Conservation (phyloP, 1,140 invertebrate genomes). For the Plectrocnemia conspersa region DNA sequence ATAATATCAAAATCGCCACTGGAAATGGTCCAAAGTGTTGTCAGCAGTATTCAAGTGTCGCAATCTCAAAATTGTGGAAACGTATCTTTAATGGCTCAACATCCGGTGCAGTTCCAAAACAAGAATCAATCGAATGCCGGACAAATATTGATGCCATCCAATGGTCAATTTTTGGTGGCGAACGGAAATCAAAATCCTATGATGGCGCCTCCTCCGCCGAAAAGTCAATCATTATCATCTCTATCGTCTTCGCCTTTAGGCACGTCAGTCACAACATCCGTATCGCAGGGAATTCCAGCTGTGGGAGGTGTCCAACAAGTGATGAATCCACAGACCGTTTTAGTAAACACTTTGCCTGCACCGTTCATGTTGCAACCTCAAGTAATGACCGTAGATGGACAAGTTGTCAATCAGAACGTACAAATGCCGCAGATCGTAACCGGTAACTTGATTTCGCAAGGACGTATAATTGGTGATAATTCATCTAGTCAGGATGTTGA, state of each 20-base stretch:
- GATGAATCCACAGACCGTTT: constrained; percentile 65
- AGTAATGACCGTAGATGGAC: constrained; percentile 63
- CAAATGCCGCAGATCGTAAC: constrained; percentile 63
- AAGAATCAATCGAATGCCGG: constrained; percentile 52
- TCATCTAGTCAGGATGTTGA: constrained; percentile 42
- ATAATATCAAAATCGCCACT: constrained; percentile 66
- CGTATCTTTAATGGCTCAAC: constrained; percentile 29
- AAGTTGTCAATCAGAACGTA: constrained; percentile 63
- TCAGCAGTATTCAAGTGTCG: constrained; percentile 68
- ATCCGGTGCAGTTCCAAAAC: constrained; percentile 38
- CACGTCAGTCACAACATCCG: constrained; percentile 65
- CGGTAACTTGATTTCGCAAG: constrained; percentile 61
- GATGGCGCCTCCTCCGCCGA: constrained; percentile 60
- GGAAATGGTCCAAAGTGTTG: constrained; percentile 76
- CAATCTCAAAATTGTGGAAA: constrained; percentile 40
- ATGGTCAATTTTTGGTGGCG: constrained; percentile 67
- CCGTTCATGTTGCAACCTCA: constrained; percentile 76
- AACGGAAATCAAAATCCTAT: constrained; percentile 59
- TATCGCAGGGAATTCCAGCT: constrained; percentile 59
- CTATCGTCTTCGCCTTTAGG: constrained; percentile 62
- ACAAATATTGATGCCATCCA: constrained; percentile 69
- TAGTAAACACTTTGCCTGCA: constrained; percentile 76
- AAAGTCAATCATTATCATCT: constrained; percentile 61
- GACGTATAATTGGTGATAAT: constrained; percentile 47
- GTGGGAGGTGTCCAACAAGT: constrained; percentile 44